Base-by-base conservation (phyloP, 1,140 invertebrate genomes). In the Drosophila leontia region DNA sequence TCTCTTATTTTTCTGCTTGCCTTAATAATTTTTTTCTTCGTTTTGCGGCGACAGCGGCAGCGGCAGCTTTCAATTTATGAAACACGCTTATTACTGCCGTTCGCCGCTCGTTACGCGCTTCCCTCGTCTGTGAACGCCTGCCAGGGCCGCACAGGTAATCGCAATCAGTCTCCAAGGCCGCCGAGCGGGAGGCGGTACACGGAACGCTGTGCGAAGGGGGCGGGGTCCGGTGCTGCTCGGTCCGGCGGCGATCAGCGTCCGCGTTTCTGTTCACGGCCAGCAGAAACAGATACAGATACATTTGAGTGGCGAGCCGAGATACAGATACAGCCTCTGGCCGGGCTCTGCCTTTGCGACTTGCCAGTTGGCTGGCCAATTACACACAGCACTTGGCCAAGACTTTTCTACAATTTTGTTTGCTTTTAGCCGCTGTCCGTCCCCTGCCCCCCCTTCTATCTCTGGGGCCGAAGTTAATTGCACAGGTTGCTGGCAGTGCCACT, bases 61-160 rank as follows among this genome's bases (percentile, higher is more conserved):
- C 82, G 78, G 82, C 82, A 85, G 83, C 83, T 88, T 87, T 88
- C 83, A 87, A 87, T 87, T 87, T 87, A 87, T 88, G 80, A 87
- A 87, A 87, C 84, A 83, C 84, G 83, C 84, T 87, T 83, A 83
- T 83, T 87, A 83, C 84, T 75, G 37, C 23, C 23, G 23, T 23
- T 23, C 37, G 70, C 55, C 67, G 67, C 71, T 72, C 78, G 62
- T 76, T 76, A 78, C 32, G 74, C 78, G 64, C 78, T 86, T 62
- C 69, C 75, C 68, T 67, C 74, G 62, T 60, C 65, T 60, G 62
- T 63, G 48, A 32, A 70, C 70, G 74, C 75, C n/a, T 9, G 65
- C 77, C 80, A 88, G 84, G 77, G 67, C 67, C 69, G 63, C 37
- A 19, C 67, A 60, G 44, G 69, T 81, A 85, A 85, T 62, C 62